Conservation (phyloP, 2,113 vertebrate species). For the Colossoma macropomum region DNA sequence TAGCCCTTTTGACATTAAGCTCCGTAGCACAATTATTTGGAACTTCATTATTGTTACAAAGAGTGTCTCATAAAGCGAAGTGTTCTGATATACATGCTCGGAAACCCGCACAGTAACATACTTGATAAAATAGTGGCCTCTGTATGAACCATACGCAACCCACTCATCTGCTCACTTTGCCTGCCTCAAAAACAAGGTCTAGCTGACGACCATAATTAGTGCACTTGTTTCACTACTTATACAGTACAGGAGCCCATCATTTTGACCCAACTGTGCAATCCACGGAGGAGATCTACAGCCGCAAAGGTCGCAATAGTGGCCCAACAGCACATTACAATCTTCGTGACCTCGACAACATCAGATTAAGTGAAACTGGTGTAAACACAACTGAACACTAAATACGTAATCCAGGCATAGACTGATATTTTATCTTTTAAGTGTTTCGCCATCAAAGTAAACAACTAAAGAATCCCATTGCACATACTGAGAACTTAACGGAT, state of each 20-base stretch:
- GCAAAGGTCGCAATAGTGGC: neutral
- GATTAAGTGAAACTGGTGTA: constrained; percentile 1
- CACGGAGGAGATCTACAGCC: neutral
- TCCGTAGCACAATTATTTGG: constrained; percentile 28
- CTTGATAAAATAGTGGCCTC: neutral
- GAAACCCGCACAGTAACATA: neutral
- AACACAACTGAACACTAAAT: neutral
- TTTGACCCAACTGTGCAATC: neutral
- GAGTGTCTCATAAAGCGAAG: constrained; percentile 22
- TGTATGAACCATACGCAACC: neutral
- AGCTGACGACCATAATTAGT: neutral
- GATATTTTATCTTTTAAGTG: constrained; percentile 7
- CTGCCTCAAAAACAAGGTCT: neutral
- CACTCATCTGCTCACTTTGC: neutral
- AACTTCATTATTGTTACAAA: neutral
- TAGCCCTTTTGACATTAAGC: constrained; percentile 49
- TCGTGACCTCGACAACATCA: neutral
- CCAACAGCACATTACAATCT: neutral
- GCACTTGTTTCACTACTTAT: neutral
- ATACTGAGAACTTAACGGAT: constrained; percentile 30
- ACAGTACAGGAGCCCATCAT: neutral
- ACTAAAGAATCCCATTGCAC: constrained; percentile 30
- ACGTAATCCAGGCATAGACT: constrained; percentile 11
- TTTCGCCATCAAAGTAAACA: constrained; percentile 36
- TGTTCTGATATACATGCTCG: neutral